phyloP scores from a whole-genome alignment of 2,113 vertebrate species.

The Dasyprocta punctata region DNA sequence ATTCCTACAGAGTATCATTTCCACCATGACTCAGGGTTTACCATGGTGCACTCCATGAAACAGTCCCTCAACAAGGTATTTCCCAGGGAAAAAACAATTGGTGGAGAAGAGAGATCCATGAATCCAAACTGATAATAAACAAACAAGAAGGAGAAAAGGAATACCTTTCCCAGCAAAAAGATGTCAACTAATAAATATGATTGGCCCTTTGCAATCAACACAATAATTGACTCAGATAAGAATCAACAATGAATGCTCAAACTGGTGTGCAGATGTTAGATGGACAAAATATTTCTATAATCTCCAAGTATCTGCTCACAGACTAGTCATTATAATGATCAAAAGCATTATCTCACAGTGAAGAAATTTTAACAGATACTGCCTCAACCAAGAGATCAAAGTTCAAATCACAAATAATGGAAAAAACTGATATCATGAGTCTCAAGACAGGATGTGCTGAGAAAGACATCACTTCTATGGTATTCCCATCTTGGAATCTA shows the following conservation, averaged over 20 bases:
- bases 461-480: neutral
- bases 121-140: neutral
- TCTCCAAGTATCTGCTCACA: neutral
- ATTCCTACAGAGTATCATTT: neutral
- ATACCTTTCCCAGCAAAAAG: neutral
- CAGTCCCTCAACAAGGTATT: neutral
- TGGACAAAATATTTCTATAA: neutral
- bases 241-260: neutral
- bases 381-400: neutral
- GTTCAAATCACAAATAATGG: neutral
- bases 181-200: neutral
- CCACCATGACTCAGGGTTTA: neutral
- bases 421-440: neutral
- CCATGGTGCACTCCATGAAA: too few species aligned
- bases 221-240: neutral
- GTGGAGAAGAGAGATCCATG: neutral
- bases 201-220: neutral
- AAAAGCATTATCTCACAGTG: neutral
- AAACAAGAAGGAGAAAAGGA: neutral
- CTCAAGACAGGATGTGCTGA: neutral
- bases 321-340: neutral
- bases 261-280: neutral
- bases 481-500: neutral
- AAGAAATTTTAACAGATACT: neutral
- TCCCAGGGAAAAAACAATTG: neutral